phyloP scores from a whole-genome alignment of 1,140 invertebrate genomes.

The Wiebesia pumilae region DNA sequence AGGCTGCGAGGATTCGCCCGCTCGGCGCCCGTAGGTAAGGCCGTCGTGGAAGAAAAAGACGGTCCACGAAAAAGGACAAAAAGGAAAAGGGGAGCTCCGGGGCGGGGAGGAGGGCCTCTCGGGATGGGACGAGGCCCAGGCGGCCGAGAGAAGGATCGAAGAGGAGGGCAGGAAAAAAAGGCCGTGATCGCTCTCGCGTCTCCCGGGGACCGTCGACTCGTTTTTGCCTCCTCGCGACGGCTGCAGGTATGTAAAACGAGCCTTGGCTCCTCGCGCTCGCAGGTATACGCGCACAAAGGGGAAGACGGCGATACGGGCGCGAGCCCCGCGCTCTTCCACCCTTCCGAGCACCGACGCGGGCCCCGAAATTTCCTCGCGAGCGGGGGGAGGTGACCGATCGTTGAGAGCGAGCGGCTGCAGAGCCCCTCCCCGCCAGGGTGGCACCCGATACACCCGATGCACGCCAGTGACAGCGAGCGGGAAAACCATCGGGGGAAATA shows the following conservation, averaged over 20 bases:
- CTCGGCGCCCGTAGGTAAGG: constrained; percentile 2
- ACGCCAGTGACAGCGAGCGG: neutral
- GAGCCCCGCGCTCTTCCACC: neutral
- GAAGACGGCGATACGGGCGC: neutral
- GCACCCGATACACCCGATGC: too few species aligned
- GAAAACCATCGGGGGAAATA: constrained; percentile 10
- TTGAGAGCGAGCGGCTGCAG: too few species aligned
- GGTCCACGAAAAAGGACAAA: constrained; percentile 5
- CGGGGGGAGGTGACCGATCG: neutral
- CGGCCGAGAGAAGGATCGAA: neutral
- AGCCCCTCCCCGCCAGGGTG: neutral
- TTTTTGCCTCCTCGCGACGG: constrained; percentile 1
- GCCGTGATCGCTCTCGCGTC: constrained; percentile 11
- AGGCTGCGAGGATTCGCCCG: constrained; percentile 14
- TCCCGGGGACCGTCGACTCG: constrained; percentile 22
- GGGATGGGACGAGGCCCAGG: too few species aligned
- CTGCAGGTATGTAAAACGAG: constrained; percentile 40
- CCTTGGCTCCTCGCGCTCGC: neutral
- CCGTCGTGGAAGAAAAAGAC: neutral
- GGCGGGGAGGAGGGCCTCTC: neutral
- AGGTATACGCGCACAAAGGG: constrained; percentile 19
- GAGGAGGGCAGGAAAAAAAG: constrained; percentile 13
- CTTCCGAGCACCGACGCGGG: neutral
- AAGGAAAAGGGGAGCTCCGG: neutral
- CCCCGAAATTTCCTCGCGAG: constrained; percentile 36